Percentiles rank a stretch among this genome's conserved stretches.
Conservation (phyloP, 2,797 vertebrate genomes). For the Sebastiscus albofasciatus region DNA sequence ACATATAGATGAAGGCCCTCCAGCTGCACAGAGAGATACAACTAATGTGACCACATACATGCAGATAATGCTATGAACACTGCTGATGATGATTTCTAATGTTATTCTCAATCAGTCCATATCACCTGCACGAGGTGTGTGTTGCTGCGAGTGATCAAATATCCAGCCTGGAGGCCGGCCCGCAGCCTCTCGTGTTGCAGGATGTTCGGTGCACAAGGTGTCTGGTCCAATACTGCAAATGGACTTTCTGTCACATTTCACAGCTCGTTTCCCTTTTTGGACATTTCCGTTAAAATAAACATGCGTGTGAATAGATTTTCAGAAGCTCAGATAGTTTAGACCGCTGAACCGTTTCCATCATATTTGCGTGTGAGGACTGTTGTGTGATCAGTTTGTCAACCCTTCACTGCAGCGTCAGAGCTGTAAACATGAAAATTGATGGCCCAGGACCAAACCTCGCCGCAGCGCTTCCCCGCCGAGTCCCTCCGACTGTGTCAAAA, state of each 20-base stretch:
- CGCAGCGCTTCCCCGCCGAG: conserved; percentile 49
- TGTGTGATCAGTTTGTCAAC: conserved; percentile 59
- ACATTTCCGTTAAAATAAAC: neutral
- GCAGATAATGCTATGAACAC: conserved; percentile 25
- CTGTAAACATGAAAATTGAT: conserved; percentile 66
- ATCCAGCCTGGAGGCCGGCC: neutral
- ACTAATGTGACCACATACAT: conserved; percentile 14
- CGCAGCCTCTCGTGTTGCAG: neutral
- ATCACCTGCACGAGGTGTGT: conserved; percentile 5
- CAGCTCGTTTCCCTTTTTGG: neutral
- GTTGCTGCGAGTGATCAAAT: conserved; percentile 21
- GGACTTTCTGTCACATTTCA: neutral
- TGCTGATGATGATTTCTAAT: conserved; percentile 39
- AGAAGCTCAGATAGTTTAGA: neutral
- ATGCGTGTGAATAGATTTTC: conserved; percentile 1
- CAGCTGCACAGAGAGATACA: neutral
- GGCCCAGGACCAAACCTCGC: conserved; percentile 57
- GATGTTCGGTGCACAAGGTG: neutral
- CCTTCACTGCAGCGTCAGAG: conserved; percentile 30
- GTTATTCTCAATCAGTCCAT: neutral
- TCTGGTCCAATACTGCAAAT: neutral
- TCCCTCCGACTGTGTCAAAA: conserved; percentile 60
- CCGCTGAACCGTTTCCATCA: conserved; percentile 15
- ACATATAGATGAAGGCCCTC: neutral
- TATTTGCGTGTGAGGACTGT: conserved; percentile 42